phyloP scores from a whole-genome alignment of 2,797 vertebrate genomes.

The Champsocephalus esox region DNA sequence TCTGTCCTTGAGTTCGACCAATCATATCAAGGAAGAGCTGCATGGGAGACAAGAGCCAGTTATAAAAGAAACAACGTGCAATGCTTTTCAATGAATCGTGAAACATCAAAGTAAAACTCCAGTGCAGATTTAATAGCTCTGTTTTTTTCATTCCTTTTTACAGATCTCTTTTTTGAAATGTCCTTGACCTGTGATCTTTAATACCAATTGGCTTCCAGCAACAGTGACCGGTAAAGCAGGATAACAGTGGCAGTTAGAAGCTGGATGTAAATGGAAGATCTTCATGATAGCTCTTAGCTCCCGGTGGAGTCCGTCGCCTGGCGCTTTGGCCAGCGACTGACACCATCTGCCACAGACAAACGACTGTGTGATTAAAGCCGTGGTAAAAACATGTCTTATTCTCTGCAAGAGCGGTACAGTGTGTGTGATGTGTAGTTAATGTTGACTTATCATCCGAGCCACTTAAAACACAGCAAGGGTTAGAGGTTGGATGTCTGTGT shows the following conservation, averaged over 20 bases:
- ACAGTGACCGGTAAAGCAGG: background rate
- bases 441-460: background rate
- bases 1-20: conserved; percentile 92
- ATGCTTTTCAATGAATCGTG: background rate
- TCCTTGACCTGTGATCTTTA: background rate
- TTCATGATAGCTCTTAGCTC: conserved; percentile 29
- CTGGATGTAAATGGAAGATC: conserved; percentile 17
- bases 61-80: background rate
- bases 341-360: conserved; percentile 67
- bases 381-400: background rate
- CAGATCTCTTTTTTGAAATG: background rate
- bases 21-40: conserved; percentile 94
- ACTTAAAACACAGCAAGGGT: background rate
- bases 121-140: conserved; percentile 1
- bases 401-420: background rate
- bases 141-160: background rate
- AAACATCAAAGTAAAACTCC: background rate
- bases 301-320: conserved; percentile 60
- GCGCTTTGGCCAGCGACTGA: conserved; percentile 57
- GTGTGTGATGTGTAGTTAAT: conserved; percentile 7
- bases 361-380: background rate
- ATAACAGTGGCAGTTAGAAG: conserved; percentile 2
- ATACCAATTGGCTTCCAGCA: background rate
- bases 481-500: background rate
- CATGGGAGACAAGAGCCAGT: background rate